Evolutionary conservation across 2,888 invertebrate species (phyloP).

Genomic region (Xestia rhomboidea): DNA sequence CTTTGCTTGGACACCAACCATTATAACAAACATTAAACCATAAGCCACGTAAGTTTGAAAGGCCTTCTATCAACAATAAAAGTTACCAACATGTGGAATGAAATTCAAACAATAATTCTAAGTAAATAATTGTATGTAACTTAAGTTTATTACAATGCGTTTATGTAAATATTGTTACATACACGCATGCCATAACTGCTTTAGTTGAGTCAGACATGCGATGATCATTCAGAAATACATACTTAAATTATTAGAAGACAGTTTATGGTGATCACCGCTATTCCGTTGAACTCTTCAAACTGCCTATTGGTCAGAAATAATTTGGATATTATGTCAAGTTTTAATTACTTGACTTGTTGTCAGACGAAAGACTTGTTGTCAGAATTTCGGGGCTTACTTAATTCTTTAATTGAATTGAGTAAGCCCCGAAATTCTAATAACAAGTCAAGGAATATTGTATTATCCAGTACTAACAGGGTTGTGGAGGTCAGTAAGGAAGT

Average conservation of each 20-base stretch:
- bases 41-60: neutral
- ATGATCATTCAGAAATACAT: neutral
- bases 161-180: slow-evolving; percentile 48
- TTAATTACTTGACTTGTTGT: too few relatives aligned
- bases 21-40: neutral
- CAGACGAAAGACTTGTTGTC: too few relatives aligned
- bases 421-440: too few relatives aligned
- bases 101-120: slow-evolving; percentile 38
- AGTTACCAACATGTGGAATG: neutral
- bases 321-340: neutral
- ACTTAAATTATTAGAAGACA: neutral
- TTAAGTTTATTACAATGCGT: slow-evolving; percentile 52
- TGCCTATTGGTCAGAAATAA: neutral
- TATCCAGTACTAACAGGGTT: too few relatives aligned
- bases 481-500: too few relatives aligned
- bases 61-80: neutral
- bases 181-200: slow-evolving; percentile 31
- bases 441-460: too few relatives aligned
- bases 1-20: too few relatives aligned
- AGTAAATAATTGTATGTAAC: slow-evolving; percentile 37
- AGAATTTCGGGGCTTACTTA: too few relatives aligned
- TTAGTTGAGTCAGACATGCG: slow-evolving; percentile 35
- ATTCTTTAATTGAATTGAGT: too few relatives aligned
- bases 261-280: neutral
- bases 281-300: neutral